Conservation (phyloP, 2,797 vertebrate genomes). For the Gymnoscopelus microlampas region DNA sequence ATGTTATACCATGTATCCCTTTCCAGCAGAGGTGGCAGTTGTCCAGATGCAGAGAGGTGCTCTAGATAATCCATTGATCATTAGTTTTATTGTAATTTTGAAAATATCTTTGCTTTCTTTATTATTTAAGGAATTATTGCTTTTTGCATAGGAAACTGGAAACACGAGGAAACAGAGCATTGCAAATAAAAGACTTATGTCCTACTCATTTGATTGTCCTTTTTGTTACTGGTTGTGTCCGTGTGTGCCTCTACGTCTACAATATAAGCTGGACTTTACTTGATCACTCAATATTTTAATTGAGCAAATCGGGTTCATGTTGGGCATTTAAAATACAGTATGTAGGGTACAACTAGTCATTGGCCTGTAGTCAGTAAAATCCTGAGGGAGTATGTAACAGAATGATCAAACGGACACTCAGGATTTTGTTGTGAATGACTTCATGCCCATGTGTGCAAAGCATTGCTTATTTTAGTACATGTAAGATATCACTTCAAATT, state of each 20-base stretch:
- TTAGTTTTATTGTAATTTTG: slow-evolving; percentile 90
- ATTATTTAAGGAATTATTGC: slow-evolving; percentile 92
- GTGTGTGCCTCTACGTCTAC: not conserved
- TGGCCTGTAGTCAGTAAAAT: too few species aligned
- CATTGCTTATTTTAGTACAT: too few species aligned
- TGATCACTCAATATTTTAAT: too few species aligned
- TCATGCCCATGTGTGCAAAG: too few species aligned
- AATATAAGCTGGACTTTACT: too few species aligned
- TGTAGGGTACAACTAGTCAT: too few species aligned
- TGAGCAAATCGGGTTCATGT: too few species aligned
- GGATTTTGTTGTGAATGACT: too few species aligned
- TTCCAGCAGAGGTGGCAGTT: slow-evolving; percentile 77
- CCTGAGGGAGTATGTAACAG: too few species aligned
- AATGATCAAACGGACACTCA: too few species aligned
- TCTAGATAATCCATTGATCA: slow-evolving; percentile 91
- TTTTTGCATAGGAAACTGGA: slow-evolving; percentile 94
- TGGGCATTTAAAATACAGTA: too few species aligned
- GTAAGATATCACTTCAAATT: too few species aligned
- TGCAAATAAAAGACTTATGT: slow-evolving; percentile 86
- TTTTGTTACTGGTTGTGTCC: fast-evolving
- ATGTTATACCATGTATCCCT: slow-evolving; percentile 84
- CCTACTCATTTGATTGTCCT: not conserved
- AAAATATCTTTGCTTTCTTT: slow-evolving; percentile 93
- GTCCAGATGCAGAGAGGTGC: slow-evolving; percentile 87
- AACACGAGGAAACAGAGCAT: slow-evolving; percentile 83